Evolutionary conservation across 2,797 vertebrate genomes (phyloP).

Genomic region (Iguana delicatissima): DNA sequence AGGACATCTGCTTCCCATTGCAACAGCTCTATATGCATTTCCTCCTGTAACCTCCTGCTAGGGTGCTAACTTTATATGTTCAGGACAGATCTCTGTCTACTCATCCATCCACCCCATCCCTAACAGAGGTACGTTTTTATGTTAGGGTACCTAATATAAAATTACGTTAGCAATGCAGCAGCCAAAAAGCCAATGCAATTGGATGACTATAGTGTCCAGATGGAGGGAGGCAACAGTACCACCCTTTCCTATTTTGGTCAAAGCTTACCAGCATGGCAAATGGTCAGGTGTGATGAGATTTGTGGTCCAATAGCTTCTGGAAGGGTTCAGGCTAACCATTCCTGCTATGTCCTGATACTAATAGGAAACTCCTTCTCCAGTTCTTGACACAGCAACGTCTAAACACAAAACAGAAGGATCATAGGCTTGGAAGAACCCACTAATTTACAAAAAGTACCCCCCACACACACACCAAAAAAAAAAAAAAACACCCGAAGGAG

Average conservation of each 20-base stretch:
- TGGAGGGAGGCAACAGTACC: not conserved
- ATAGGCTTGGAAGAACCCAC: not conserved
- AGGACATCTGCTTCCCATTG: conserved; percentile 74
- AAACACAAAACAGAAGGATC: not conserved
- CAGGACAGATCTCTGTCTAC: not conserved
- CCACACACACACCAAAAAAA: not conserved
- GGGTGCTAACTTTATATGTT: conserved; percentile 69
- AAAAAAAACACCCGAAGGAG: not conserved
- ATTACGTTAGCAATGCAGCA: not conserved
- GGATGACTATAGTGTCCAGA: not conserved
- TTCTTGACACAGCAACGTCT: not conserved
- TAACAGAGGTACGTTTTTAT: not conserved
- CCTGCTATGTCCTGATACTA: not conserved
- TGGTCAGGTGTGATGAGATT: not conserved
- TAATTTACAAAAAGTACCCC: not conserved
- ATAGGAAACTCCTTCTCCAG: not conserved
- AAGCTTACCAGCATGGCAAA: no score
- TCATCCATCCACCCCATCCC: not conserved
- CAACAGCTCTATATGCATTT: conserved; percentile 47
- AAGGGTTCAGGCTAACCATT: not conserved
- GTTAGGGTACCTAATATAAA: not conserved
- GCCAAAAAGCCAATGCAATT: no score
- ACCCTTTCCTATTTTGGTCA: not conserved
- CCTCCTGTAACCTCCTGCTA: conserved; percentile 61
- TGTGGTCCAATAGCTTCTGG: not conserved